Base-by-base conservation (phyloP, 2,888 invertebrate species). In the Drosophila koepferae region DNA sequence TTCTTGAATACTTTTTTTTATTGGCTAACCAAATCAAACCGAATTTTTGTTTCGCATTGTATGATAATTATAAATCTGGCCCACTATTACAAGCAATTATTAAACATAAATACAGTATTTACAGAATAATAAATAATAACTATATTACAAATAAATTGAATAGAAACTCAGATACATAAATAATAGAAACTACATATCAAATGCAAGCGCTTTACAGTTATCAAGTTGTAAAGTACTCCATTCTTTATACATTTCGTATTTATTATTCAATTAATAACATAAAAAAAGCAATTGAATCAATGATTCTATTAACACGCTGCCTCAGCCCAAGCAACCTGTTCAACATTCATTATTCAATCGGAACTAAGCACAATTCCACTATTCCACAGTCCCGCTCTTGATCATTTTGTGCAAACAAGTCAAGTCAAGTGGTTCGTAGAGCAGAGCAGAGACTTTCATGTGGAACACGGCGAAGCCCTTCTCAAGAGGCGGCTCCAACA, bases 301-400 rank as follows among this genome's bases (percentile, higher is more conserved):
- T 55, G 23, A 51, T 69, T 68, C 41, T 28, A 56, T 56, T 55
- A 55, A 55, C 55, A n/a, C n/a, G 12, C 6, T 10, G 31, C 6
- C 40, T 14, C 46, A 34, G 8, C 43, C 28, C 20, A 38, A 40
- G 44, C 55, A 8, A 54, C 23, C 18, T 68, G 56, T 38, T 75
- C 44, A 74, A 63, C 53, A 79, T 79, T 46, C 63, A 79, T 60
- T 67, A 68, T 68, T 56, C 69, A 74, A 55, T 48, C 56, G 74
- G 60, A 46, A 31, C 73, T 31, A 38, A 20, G 10, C 9, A 63
- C 48, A 40, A 58, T 49, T 54, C 48, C 38, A 66, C 40, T 34
- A 49, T 44, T 51, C 53, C 38, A 64, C 44, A 46, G 43, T 43
- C 49, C 36, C 56, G 58, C 40, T 63, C 61, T 64, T 48, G 53